Evolutionary conservation across 2,113 vertebrate genomes (phyloP).

Genomic region (Chauna torquata): DNA sequence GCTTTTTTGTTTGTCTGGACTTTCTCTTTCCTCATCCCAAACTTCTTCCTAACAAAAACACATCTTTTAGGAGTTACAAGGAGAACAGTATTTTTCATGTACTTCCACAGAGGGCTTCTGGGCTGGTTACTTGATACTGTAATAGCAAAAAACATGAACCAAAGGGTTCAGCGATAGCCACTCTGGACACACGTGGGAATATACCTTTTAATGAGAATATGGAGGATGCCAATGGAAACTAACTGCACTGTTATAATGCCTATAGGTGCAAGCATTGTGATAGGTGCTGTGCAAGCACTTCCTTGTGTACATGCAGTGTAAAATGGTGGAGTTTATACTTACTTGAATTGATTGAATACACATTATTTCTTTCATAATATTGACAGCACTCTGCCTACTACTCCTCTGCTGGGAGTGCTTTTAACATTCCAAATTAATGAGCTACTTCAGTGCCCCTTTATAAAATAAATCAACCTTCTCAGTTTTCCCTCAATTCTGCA

Average conservation of each 20-base stretch:
- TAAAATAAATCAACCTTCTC: conserved; percentile 23
- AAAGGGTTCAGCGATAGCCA: neutral
- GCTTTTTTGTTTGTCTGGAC: neutral
- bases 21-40: neutral
- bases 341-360: neutral
- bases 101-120: neutral
- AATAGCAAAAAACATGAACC: neutral
- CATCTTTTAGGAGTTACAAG: neutral
- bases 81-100: neutral
- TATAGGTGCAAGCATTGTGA: neutral
- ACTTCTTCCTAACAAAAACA: neutral
- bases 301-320: neutral
- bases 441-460: neutral
- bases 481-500: neutral
- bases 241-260: neutral
- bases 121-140: fast-evolving
- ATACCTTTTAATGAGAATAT: neutral
- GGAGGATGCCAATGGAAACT: neutral
- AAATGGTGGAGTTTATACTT: neutral
- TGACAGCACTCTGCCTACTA: neutral
- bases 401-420: neutral
- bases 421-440: conserved; percentile 16
- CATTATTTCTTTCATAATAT: neutral
- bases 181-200: neutral
- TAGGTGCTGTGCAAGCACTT: neutral